Percentiles rank a stretch among this genome's conserved stretches.
Conservation (phyloP, 1,140 invertebrate genomes). For the Gerris buenoi region DNA sequence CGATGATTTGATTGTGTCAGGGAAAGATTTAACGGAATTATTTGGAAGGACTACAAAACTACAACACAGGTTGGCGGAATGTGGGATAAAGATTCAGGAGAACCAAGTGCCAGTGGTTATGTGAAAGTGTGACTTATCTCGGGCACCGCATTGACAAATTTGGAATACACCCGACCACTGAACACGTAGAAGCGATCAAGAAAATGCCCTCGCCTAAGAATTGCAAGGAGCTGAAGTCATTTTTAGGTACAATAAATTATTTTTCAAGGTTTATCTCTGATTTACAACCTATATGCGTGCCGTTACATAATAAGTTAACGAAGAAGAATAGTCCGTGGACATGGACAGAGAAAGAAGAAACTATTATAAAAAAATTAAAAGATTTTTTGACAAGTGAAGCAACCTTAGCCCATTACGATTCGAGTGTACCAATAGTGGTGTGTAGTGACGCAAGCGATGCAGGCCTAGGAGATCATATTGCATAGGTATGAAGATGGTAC, state of each 20-base stretch:
- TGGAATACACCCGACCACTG: neutral
- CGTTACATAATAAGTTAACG: neutral
- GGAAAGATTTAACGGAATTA: neutral
- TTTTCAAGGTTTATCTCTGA: neutral
- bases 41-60: neutral
- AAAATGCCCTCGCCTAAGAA: neutral
- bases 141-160: neutral
- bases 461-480: conserved; percentile 20
- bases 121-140: neutral
- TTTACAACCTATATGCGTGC: neutral
- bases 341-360: neutral
- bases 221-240: neutral
- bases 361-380: neutral
- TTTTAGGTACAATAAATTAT: neutral
- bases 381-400: neutral
- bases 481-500: conserved; percentile 20
- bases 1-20: neutral
- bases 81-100: neutral
- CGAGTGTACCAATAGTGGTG: conserved; percentile 22
- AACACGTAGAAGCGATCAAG: neutral
- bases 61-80: neutral
- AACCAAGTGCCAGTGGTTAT: neutral
- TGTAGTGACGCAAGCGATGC: conserved; percentile 27
- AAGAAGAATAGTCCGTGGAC: neutral
- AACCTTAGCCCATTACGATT: conserved; percentile 11